phyloP scores from a whole-genome alignment of 2,888 invertebrate genomes.

The Cylloceria caligata region DNA sequence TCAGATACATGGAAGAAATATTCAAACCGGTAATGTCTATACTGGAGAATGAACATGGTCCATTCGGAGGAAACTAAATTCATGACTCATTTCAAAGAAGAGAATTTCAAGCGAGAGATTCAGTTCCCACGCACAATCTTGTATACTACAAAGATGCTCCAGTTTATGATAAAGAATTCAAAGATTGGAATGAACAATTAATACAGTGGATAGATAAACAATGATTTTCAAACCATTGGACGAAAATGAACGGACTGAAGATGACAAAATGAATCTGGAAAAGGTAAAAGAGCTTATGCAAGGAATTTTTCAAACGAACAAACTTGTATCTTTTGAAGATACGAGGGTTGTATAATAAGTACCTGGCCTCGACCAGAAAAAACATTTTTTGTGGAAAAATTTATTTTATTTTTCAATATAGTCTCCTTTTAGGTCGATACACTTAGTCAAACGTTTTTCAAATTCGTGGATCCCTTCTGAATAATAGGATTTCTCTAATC shows the following conservation, averaged over 20 bases:
- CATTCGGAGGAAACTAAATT: slow-evolving; percentile 55
- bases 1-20: slow-evolving; percentile 35
- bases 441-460: no score
- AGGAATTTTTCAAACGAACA: slow-evolving; percentile 15
- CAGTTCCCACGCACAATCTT: slow-evolving; percentile 37
- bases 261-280: slow-evolving; percentile 3
- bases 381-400: no score
- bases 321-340: not conserved
- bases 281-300: slow-evolving; percentile 8
- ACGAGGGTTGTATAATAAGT: no score
- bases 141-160: slow-evolving; percentile 38
- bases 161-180: slow-evolving; percentile 17
- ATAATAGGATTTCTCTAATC: no score
- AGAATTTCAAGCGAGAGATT: slow-evolving; percentile 65
- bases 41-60: slow-evolving; percentile 61
- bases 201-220: slow-evolving; percentile 22
- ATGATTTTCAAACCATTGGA: slow-evolving; percentile 22
- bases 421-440: no score
- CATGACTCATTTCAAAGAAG: slow-evolving; percentile 29
- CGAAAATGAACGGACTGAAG: not conserved
- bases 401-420: no score
- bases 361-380: no score
- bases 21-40: slow-evolving; percentile 15
- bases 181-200: not conserved
- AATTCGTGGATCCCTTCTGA: no score